Evolutionary conservation across 2,113 vertebrate species (phyloP).

Genomic region (Corythornis madagascariensis): DNA sequence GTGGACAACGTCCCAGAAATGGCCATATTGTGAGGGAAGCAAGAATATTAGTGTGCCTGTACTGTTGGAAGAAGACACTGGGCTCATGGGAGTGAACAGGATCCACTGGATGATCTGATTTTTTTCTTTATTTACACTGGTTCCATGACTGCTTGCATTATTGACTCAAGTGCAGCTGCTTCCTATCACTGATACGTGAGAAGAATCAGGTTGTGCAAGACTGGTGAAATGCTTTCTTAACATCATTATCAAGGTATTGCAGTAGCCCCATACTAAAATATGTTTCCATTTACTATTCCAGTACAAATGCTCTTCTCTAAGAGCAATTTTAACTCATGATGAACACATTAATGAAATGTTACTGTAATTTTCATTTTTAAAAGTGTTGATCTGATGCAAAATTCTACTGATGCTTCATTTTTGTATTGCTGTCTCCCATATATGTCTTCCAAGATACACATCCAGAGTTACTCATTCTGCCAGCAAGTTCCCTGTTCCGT

Average conservation of each 20-base stretch:
- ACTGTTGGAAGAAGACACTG: not conserved
- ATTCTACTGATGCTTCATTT: not conserved
- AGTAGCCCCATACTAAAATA: not conserved
- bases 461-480: not conserved
- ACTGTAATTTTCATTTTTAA: not conserved
- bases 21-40: not conserved
- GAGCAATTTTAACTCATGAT: not conserved
- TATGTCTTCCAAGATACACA: not conserved
- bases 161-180: not conserved
- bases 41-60: not conserved
- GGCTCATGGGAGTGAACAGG: not conserved
- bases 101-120: rapidly evolving
- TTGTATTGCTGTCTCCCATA: not conserved
- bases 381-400: not conserved
- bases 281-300: not conserved
- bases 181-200: not conserved
- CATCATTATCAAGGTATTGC: not conserved
- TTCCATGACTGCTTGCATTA: not conserved
- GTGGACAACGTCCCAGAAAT: not conserved
- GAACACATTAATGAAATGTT: not conserved
- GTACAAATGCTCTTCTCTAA: not conserved
- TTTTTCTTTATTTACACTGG: not conserved
- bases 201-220: not conserved
- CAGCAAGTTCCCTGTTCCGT: not conserved
- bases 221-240: not conserved